Evolutionary conservation across 2,888 invertebrate genomes (phyloP).

Genomic region (Slavum lentiscoides): DNA sequence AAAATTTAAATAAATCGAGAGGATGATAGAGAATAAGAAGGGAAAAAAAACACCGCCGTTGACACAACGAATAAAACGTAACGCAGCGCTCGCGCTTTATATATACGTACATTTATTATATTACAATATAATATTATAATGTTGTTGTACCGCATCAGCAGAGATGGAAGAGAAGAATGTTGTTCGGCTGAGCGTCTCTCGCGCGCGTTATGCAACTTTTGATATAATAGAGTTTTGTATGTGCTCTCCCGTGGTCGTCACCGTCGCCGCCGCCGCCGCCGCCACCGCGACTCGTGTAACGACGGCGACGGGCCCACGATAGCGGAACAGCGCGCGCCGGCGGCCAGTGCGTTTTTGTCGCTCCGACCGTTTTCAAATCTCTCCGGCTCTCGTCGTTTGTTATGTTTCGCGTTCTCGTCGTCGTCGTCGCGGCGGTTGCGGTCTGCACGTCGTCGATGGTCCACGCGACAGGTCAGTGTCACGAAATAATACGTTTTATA

Average conservation of each 20-base stretch:
- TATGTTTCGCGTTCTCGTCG: conserved; percentile 45
- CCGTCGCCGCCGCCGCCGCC: background rate
- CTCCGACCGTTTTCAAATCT: conserved; percentile 26
- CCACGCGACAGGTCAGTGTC: conserved; percentile 38
- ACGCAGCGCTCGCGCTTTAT: background rate
- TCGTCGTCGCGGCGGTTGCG: conserved; percentile 23
- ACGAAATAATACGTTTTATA: background rate
- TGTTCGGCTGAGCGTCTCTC: conserved; percentile 27
- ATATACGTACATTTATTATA: background rate
- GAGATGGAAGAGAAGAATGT: conserved; percentile 30
- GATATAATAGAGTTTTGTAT: conserved; percentile 3
- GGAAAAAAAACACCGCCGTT: too few species aligned
- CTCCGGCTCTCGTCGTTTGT: background rate
- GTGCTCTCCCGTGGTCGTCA: background rate
- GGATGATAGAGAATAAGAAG: background rate
- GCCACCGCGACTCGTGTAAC: background rate
- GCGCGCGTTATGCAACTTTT: conserved; percentile 38
- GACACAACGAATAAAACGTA: background rate
- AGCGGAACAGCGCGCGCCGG: background rate
- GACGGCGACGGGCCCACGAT: background rate
- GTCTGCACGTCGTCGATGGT: conserved; percentile 3
- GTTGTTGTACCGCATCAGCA: too few species aligned
- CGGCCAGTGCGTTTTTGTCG: conserved; percentile 49
- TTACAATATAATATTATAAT: too few species aligned
- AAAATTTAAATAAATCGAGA: background rate